Base-by-base conservation (phyloP, 2,113 vertebrate species). In the Eleginops maclovinus region DNA sequence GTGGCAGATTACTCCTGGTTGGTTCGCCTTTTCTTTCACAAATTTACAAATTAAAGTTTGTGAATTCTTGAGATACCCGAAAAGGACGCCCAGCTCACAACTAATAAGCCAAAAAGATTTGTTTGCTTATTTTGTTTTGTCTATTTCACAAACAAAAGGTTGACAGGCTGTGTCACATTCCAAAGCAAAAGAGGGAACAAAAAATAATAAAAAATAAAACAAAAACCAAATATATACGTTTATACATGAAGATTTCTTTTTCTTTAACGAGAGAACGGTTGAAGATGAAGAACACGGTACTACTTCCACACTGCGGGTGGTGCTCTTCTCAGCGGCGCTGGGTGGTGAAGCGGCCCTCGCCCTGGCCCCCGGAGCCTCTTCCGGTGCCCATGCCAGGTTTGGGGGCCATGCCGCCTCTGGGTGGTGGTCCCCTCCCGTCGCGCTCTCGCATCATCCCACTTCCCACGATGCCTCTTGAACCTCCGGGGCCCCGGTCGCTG, bases 131-230 rank as follows among this genome's bases (percentile, higher is more conserved):
- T 84, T 81, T 87, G 81, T 91, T 92, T 90, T 67, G 91, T 94
- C 95, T 93, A 96, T 95, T 95, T 96, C 96, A 97, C 94, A 97
- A 96, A 96, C 95, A 96, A 91, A 96, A 91, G 87, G 96, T 95
- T 93, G 95, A 96, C 95, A 95, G 95, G 95, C 94, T 95, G 96
- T 97, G 96, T 98, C 96, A 98, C 96, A 98, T 98, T 98, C 96
- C 96, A 97, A 98, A 97, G 96, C 95, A 96, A 88, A 88, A 84
- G 70, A 78, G 81, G 82, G 79, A 87, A 85, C 83, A 75, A 87
- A 87, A 84, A 81, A 95, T 70, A 76, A 44, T n/a, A 36, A 82
- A 95, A 95, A 93, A 93, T 92, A 75, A 83, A 88, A 77, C 93
- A 93, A 94, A 89, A 91, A 83, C 93, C 95, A 96, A 93, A 93